These are phyloP conservation scores for Parazoanthus swiftii DNA, from an alignment of 92 coral and sea anemone species.

Conservation along the genomic window DNA sequence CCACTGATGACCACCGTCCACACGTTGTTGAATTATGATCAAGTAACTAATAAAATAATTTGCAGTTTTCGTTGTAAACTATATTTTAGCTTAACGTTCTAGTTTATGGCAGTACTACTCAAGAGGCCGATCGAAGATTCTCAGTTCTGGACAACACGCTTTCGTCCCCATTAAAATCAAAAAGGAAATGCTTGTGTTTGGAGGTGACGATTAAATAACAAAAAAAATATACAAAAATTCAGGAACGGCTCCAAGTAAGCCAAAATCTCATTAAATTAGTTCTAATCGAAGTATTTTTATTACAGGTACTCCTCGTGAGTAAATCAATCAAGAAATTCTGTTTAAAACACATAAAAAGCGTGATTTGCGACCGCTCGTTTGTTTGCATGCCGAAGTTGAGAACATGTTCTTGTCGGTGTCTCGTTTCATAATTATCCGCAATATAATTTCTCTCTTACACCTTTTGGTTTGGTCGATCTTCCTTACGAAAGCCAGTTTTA, in stretches of 20 bases:
- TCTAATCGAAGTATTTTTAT: background rate
- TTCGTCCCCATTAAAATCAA: background rate
- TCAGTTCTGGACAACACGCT: background rate
- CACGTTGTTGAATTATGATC: background rate
- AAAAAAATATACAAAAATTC: slow-evolving; percentile 21
- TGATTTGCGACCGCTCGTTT: slow-evolving; percentile 1
- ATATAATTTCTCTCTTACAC: background rate
- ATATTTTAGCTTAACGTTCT: background rate
- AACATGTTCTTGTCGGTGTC: slow-evolving; percentile 23
- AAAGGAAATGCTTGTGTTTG: slow-evolving; percentile 20
- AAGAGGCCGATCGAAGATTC: background rate
- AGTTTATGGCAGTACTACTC: background rate
- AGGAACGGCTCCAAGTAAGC: slow-evolving; percentile 10
- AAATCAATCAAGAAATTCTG: background rate
- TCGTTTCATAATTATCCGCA: slow-evolving; percentile 23
- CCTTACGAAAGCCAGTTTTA: background rate
- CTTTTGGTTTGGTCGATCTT: background rate
- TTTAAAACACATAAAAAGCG: slow-evolving; percentile 17
- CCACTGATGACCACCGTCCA: background rate
- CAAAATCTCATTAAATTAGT: background rate
- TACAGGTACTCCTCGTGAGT: background rate
- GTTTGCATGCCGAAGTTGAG: slow-evolving; percentile 48
- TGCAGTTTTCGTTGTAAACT: background rate
- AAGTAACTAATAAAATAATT: background rate
- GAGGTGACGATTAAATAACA: background rate